Evolutionary conservation across 2,888 invertebrate species (phyloP).

Genomic region (Cotesia congregata): DNA sequence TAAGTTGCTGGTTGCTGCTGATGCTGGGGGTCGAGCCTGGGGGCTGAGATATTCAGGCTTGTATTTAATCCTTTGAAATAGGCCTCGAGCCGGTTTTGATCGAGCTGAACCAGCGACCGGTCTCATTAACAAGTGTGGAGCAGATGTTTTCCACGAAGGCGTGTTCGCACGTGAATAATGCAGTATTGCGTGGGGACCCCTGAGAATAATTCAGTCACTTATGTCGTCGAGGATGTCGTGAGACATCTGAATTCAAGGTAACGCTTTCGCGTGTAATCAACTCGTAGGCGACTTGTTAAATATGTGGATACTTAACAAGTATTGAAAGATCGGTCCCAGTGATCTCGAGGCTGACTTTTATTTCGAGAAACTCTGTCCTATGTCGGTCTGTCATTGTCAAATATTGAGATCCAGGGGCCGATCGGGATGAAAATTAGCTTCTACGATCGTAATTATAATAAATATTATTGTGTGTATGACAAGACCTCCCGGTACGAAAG

Average conservation of each 20-base stretch:
- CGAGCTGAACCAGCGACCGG: slow-evolving; percentile 28
- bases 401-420: too few species aligned
- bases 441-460: slow-evolving; percentile 29
- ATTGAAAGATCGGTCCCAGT: neutral
- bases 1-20: slow-evolving; percentile 22
- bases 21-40: neutral
- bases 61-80: slow-evolving; percentile 57
- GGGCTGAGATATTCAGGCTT: slow-evolving; percentile 48
- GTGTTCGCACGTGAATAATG: slow-evolving; percentile 51
- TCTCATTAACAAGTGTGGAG: slow-evolving; percentile 55
- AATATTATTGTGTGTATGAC: slow-evolving; percentile 11
- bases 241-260: slow-evolving; percentile 36
- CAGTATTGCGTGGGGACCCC: slow-evolving; percentile 40
- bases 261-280: slow-evolving; percentile 47
- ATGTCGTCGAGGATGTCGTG: slow-evolving; percentile 25
- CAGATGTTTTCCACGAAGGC: slow-evolving; percentile 53
- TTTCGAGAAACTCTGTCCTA: neutral
- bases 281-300: neutral
- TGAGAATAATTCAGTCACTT: slow-evolving; percentile 39
- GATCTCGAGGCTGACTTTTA: neutral
- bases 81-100: slow-evolving; percentile 45
- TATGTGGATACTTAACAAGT: neutral
- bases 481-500: slow-evolving; percentile 43
- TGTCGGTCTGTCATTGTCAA: too few species aligned
- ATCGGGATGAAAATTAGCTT: slow-evolving; percentile 19